A percentile compares a stretch with the other conserved stretches of the same genome.
phyloP scores from a whole-genome alignment of 2,797 vertebrate species.

The Mico argentatus region DNA sequence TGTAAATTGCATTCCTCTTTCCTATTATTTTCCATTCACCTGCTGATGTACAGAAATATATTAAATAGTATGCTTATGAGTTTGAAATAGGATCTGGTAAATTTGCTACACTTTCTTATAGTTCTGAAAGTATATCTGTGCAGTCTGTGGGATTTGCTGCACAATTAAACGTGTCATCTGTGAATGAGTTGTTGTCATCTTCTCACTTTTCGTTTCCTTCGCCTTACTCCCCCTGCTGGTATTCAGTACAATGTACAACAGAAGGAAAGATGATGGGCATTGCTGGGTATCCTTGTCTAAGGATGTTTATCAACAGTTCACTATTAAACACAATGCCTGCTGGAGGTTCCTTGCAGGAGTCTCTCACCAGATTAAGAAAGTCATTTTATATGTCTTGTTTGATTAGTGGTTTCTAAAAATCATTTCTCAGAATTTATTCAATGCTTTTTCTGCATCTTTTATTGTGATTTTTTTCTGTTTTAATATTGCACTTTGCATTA shows the following conservation, averaged over 20 bases:
- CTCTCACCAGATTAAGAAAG: not conserved
- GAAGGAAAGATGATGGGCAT: too few relatives aligned
- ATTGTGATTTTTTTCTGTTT: not conserved
- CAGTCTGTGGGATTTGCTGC: not conserved
- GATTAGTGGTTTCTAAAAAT: not conserved
- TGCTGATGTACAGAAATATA: not conserved
- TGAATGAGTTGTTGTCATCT: not conserved
- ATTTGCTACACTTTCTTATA: not conserved
- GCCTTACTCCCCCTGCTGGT: not conserved
- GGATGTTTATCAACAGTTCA: not conserved
- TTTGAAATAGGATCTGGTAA: not conserved
- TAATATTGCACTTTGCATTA: not conserved
- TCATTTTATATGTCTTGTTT: not conserved
- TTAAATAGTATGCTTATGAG: not conserved
- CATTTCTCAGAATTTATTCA: not conserved
- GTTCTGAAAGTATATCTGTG: not conserved
- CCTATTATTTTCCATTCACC: not conserved
- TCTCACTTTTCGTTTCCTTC: not conserved
- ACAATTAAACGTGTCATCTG: not conserved
- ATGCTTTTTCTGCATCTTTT: not conserved
- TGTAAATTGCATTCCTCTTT: not conserved
- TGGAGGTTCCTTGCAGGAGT: not conserved
- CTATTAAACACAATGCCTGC: not conserved
- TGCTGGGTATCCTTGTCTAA: not conserved
- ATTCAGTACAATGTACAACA: not conserved